Percentiles rank a stretch among this genome's conserved stretches.
phyloP scores from a whole-genome alignment of 2,797 vertebrate species.

The Sibirionetta formosa region DNA sequence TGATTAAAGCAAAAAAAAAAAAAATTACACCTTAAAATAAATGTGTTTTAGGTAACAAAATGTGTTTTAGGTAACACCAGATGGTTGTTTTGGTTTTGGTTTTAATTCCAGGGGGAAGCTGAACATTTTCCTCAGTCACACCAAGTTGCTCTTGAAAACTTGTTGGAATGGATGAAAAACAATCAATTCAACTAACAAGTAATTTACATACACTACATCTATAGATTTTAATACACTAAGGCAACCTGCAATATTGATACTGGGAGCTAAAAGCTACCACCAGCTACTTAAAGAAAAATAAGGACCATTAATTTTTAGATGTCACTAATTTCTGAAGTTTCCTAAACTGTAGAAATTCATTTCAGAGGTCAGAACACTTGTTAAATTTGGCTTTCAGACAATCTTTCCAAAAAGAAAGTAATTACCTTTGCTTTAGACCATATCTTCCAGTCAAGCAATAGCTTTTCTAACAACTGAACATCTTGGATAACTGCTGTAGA shows the following conservation, averaged over 20 bases:
- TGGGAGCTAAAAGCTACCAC: background rate
- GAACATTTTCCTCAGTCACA: background rate
- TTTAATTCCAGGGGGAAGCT: background rate
- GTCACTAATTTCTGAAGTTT: background rate
- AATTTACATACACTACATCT: background rate
- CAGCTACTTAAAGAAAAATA: background rate
- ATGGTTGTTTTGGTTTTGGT: background rate
- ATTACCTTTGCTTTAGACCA: constrained; percentile 96
- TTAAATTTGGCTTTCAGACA: background rate
- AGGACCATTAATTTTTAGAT: background rate
- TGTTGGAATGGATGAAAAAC: background rate
- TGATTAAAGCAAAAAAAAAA: background rate
- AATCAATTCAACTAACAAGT: background rate
- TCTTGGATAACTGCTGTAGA: constrained; percentile 93
- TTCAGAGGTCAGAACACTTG: background rate
- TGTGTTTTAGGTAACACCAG: background rate
- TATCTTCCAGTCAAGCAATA: constrained; percentile 97
- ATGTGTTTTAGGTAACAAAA: too few species aligned
- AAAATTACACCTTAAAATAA: background rate
- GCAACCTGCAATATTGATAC: background rate
- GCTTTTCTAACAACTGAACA: constrained; percentile 90
- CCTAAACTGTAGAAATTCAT: background rate
- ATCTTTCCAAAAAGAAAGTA: background rate
- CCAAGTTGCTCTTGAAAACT: background rate
- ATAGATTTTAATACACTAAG: background rate